Evolutionary conservation across 1,140 invertebrate species (phyloP).

Genomic region (Ceratina australensis): DNA sequence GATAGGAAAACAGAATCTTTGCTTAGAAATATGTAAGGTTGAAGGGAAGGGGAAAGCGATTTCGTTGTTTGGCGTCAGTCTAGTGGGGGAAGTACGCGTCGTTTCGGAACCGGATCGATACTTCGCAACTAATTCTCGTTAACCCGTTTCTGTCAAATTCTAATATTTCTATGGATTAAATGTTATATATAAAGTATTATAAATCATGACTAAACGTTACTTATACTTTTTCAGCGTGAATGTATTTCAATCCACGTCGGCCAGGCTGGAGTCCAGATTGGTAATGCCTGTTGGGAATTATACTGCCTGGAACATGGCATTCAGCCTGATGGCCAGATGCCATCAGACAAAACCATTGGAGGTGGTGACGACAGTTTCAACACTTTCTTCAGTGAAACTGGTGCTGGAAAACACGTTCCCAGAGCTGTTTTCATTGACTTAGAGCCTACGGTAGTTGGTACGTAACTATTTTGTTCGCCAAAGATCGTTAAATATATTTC

Average conservation of each 20-base stretch:
- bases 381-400: constrained; percentile 72
- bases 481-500: not conserved
- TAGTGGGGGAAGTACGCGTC: constrained; percentile 18
- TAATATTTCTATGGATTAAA: not conserved
- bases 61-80: constrained; percentile 22
- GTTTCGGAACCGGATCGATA: constrained; percentile 36
- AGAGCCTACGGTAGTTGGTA: constrained; percentile 56
- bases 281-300: constrained; percentile 85
- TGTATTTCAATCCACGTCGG: constrained; percentile 91
- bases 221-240: constrained; percentile 78
- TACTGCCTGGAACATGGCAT: constrained; percentile 69
- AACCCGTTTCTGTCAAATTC: too few species aligned
- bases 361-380: constrained; percentile 81
- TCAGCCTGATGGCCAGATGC: constrained; percentile 82
- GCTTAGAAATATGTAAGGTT: too few species aligned
- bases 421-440: constrained; percentile 56
- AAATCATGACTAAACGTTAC: not conserved
- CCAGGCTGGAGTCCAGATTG: constrained; percentile 93
- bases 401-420: constrained; percentile 56
- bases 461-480: not conserved
- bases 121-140: not conserved
- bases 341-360: constrained; percentile 72
- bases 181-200: not conserved
- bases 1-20: too few species aligned
- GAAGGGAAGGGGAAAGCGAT: not conserved